These are phyloP conservation scores for Hydrozoanthus gracilis DNA, from an alignment of 92 coral and sea anemone genomes.

Conservation along the genomic window DNA sequence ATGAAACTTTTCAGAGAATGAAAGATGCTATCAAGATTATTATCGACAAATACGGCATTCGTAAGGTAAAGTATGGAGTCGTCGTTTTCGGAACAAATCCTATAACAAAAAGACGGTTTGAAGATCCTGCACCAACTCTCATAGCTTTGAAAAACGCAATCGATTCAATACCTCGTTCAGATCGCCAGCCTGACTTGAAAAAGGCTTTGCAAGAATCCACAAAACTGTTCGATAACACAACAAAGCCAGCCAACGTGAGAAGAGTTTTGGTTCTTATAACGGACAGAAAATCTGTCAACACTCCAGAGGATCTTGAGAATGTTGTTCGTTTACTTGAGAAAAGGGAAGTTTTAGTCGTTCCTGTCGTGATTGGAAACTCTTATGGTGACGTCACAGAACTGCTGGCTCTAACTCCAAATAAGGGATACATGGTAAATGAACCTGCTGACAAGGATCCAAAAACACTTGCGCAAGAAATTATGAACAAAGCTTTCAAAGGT, in stretches of 20 bases:
- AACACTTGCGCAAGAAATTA: constrained; percentile 73
- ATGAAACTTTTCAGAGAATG: constrained; percentile 64
- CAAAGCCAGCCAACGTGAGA: constrained; percentile 66
- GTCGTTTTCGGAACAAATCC: constrained; percentile 70
- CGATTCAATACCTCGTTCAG: constrained; percentile 43
- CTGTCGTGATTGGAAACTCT: constrained; percentile 78
- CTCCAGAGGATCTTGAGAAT: constrained; percentile 43
- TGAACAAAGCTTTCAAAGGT: constrained; percentile 73
- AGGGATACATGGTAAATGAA: constrained; percentile 57
- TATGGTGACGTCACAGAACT: constrained; percentile 59
- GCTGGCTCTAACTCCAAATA: constrained; percentile 58
- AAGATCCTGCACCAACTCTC: constrained; percentile 19
- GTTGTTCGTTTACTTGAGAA: constrained; percentile 57
- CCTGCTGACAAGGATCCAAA: constrained; percentile 60
- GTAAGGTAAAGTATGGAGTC: constrained; percentile 65
- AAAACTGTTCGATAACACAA: constrained; percentile 56
- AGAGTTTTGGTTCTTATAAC: constrained; percentile 72
- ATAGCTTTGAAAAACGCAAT: constrained; percentile 36
- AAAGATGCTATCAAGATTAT: constrained; percentile 78
- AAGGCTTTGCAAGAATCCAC: constrained; percentile 65
- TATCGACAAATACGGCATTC: constrained; percentile 79
- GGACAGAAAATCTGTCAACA: constrained; percentile 54
- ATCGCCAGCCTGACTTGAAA: constrained; percentile 70
- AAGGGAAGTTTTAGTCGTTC: constrained; percentile 77
- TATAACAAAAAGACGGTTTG: constrained; percentile 54